Conservation (phyloP, 2,113 vertebrate species). For the Leptobrachium leishanense region DNA sequence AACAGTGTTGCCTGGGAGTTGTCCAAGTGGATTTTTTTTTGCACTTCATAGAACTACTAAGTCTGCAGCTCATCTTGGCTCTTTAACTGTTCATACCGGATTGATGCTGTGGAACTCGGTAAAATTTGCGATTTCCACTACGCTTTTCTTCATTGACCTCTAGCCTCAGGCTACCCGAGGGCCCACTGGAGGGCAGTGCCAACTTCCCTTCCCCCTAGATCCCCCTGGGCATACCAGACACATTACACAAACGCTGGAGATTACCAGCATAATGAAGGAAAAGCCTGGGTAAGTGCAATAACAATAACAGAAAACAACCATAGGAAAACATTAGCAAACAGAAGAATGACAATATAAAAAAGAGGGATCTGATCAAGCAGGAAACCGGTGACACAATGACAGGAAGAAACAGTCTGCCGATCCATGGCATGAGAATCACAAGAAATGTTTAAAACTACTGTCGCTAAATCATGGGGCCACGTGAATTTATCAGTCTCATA, state of each 20-base stretch:
- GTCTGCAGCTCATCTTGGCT: conserved; percentile 13
- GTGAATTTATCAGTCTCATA: conserved; percentile 3
- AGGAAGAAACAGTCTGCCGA: conserved; percentile 41
- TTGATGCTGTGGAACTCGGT: not conserved
- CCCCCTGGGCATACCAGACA: conserved; percentile 30
- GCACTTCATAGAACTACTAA: conserved; percentile 14
- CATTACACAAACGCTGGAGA: conserved; percentile 20
- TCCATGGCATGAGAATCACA: conserved; percentile 10
- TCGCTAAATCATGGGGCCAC: not conserved
- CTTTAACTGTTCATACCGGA: conserved; percentile 1
- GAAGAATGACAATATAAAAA: conserved; percentile 32
- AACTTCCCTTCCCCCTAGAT: not conserved
- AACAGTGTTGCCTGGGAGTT: conserved; percentile 26
- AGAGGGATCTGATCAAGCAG: conserved; percentile 33
- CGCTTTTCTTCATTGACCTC: conserved; percentile 7
- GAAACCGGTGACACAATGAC: conserved; percentile 46
- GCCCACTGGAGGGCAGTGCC: conserved; percentile 27
- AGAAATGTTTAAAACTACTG: conserved; percentile 5
- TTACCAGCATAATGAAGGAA: conserved; percentile 33
- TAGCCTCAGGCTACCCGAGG: conserved; percentile 17
- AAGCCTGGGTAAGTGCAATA: conserved; percentile 32
- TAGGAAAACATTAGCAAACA: conserved; percentile 46
- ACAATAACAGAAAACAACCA: conserved; percentile 37
- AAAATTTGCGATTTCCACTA: conserved; percentile 1
- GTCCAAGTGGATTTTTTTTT: conserved; percentile 8